A percentile compares a stretch with the other conserved stretches of the same genome.
Conservation (phyloP, 2,113 vertebrate species). For the Callopanchax toddi region DNA sequence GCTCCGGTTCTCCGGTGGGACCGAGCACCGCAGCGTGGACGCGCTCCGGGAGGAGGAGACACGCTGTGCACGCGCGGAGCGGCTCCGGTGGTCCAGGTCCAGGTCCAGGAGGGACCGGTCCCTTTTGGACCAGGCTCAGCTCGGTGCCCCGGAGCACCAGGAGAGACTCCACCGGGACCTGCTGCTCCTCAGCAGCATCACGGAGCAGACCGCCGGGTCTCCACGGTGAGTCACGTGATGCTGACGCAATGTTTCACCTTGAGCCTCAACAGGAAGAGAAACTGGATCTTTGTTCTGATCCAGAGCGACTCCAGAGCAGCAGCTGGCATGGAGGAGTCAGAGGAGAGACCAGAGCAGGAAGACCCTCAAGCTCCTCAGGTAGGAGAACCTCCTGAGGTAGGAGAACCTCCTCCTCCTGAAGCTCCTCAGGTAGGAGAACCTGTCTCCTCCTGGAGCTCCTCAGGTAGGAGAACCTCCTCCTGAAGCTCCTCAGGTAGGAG, state of each 20-base stretch:
- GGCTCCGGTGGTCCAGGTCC: conserved; percentile 73
- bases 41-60: conserved; percentile 60
- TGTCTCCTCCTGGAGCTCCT: too few species aligned
- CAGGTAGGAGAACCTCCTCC: too few species aligned
- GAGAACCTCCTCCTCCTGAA: too few species aligned
- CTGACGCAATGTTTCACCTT: too few species aligned
- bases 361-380: conserved; percentile 39
- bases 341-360: conserved; percentile 12
- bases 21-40: conserved; percentile 65
- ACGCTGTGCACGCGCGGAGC: conserved; percentile 55
- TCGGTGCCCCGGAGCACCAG: conserved; percentile 77
- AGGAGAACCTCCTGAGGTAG: too few species aligned
- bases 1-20: conserved; percentile 29
- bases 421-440: too few species aligned
- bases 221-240: conserved; percentile 84
- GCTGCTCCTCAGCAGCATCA: conserved; percentile 75
- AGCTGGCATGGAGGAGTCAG: conserved; percentile 17
- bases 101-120: conserved; percentile 66
- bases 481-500: too few species aligned
- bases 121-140: conserved; percentile 80
- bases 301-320: conserved; percentile 34
- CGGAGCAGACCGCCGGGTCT: conserved; percentile 65
- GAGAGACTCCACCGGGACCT: conserved; percentile 77
- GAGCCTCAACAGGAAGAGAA: too few species aligned
- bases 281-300: not conserved